These are phyloP conservation scores for Camptogramma bilineatum DNA, from an alignment of 2,888 invertebrate species.

Conservation along the genomic window DNA sequence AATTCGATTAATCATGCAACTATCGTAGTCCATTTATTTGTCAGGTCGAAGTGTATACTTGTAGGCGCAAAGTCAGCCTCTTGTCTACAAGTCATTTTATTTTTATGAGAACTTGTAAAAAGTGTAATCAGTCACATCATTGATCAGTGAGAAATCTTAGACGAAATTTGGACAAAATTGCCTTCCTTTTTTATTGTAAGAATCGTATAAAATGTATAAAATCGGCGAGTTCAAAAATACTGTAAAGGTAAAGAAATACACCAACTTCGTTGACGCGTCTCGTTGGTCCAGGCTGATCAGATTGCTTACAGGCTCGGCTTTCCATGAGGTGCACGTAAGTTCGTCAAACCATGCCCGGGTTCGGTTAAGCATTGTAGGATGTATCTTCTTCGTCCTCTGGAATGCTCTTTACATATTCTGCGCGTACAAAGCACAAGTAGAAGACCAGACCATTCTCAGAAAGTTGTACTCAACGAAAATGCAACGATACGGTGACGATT, in stretches of 20 bases:
- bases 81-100: not conserved
- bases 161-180: not conserved
- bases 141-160: not conserved
- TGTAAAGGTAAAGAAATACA: slow-evolving; percentile 45
- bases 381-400: slow-evolving; percentile 53
- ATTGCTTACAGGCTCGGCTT: slow-evolving; percentile 55
- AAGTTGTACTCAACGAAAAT: slow-evolving; percentile 65
- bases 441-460: slow-evolving; percentile 64
- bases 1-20: slow-evolving; percentile 8
- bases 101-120: too few species aligned
- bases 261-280: slow-evolving; percentile 58
- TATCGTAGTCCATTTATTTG: not conserved
- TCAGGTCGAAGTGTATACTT: not conserved
- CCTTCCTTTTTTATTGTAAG: not conserved
- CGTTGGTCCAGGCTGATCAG: slow-evolving; percentile 50
- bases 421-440: slow-evolving; percentile 50
- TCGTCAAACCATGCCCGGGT: slow-evolving; percentile 40
- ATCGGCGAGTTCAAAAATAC: slow-evolving; percentile 34
- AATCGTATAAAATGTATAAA: slow-evolving; percentile 22
- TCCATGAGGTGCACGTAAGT: slow-evolving; percentile 43
- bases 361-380: slow-evolving; percentile 53
- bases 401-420: slow-evolving; percentile 57
- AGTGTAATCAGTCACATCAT: too few species aligned
- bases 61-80: not conserved
- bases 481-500: slow-evolving; percentile 66